Percentiles rank a stretch among this genome's conserved stretches.
phyloP scores from a whole-genome alignment of 35 echinoderm and acorn worm species.

The Lytechinus pictus region DNA sequence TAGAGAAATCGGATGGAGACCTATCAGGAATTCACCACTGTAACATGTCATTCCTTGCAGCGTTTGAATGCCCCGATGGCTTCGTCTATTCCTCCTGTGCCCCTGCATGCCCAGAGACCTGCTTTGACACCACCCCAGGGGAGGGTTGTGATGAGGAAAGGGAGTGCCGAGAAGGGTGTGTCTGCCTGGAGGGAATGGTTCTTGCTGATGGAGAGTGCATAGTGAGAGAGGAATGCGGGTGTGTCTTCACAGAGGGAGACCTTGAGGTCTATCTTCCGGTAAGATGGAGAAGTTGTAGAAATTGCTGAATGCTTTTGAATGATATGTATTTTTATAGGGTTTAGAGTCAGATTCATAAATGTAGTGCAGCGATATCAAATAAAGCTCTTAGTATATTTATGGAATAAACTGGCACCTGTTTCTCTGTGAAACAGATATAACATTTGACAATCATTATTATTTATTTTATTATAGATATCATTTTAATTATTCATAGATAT shows the following conservation, averaged over 20 bases:
- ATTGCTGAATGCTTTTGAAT: not conserved
- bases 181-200: conserved; percentile 71
- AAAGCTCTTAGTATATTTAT: no score
- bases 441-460: no score
- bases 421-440: no score
- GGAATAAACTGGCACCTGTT: no score
- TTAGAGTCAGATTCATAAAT: not conserved
- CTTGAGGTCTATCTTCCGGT: conserved; percentile 69
- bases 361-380: not conserved
- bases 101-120: conserved; percentile 70
- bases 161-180: conserved; percentile 76
- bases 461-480: no score
- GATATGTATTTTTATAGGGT: not conserved
- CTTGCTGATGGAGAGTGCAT: conserved; percentile 69
- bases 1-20: no score
- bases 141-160: conserved; percentile 33
- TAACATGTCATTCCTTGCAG: conserved; percentile 25
- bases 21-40: no score
- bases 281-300: not conserved
- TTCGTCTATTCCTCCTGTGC: conserved; percentile 39
- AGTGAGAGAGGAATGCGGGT: conserved; percentile 68
- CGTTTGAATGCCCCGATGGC: conserved; percentile 32
- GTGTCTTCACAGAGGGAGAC: conserved; percentile 56
- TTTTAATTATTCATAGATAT: no score
- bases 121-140: conserved; percentile 26